Evolutionary conservation across 2,113 vertebrate genomes (phyloP), one percentile per base, ranked within the genome.

Genomic region (Rynchops niger): DNA sequence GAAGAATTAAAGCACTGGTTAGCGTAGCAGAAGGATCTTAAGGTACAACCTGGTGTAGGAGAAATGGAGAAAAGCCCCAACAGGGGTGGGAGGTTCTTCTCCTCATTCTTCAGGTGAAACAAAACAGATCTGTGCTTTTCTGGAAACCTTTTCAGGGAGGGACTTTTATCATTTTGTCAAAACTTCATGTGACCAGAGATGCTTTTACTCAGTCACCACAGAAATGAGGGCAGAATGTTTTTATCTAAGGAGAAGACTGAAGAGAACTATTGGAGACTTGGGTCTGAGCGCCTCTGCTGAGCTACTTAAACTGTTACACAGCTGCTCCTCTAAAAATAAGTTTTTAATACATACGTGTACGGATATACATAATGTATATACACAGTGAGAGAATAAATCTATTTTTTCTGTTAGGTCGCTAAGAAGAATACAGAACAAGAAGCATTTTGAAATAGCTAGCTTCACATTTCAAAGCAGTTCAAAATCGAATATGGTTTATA

Each of bases 111-210:
- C 78, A 76, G 30, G 65, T 71, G 62, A 84, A 82, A 25, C 0
- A 0, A 47, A 91, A 91, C 9, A 58, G n/a, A 82, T 32, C 26
- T 3, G 1, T 25, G 13, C 49, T 73, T 66, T 82, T 80, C 43
- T 53, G 56, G 25, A 95, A 91, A 84, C 36, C 5, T 78, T 78
- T 67, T 70, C 32, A 56, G 73, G 36, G 15, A 84, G 34, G 13
- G 25, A 45, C 84, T 97, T 82, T 84, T 89, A 86, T 72, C 22
- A 65, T 80, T 88, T 81, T 82, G 22, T 90, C 40, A 84, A 61
- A 86, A 63, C 11, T 73, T 71, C 0, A 2, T 50, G 20, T 58
- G 58, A 65, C 52, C 29, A 90, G 58, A 88, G 61, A 93, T 52
- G 50, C 34, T 49, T 56, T 80, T 90, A 74, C 62, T 89, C 30